Evolutionary conservation across 2,797 vertebrate genomes (phyloP).

Genomic region (Triplophysa yarkandensis): DNA sequence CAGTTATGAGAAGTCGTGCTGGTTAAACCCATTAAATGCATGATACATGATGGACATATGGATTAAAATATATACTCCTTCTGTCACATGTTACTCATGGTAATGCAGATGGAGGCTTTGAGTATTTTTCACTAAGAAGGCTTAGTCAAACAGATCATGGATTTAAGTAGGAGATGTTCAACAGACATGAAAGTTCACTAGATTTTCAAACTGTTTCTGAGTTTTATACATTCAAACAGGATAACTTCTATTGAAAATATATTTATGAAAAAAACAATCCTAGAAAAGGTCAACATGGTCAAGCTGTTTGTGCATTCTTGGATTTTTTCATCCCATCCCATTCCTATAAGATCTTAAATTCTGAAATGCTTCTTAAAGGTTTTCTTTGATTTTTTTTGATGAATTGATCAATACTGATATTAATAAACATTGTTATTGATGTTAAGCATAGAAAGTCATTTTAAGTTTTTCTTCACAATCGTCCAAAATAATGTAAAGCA

Average conservation of each 20-base stretch:
- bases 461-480: too few species aligned
- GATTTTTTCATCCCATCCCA: not conserved
- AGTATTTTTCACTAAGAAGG: conserved; percentile 36
- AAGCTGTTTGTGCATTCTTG: not conserved
- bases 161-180: conserved; percentile 39
- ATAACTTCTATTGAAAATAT: not conserved
- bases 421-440: not conserved
- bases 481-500: too few species aligned
- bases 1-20: not conserved
- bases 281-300: not conserved
- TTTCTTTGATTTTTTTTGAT: too few species aligned
- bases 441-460: not conserved
- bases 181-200: conserved; percentile 14
- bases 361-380: too few species aligned
- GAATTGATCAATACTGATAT: not conserved
- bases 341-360: not conserved
- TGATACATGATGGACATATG: conserved; percentile 1
- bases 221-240: too few species aligned
- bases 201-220: conserved; percentile 10
- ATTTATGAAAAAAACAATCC: not conserved
- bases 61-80: conserved; percentile 12
- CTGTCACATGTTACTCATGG: conserved; percentile 25
- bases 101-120: conserved; percentile 44
- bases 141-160: conserved; percentile 46
- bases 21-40: not conserved